These are phyloP conservation scores for Stichopus chloronotus DNA, from an alignment of 35 echinoderm and acorn worm species.

Conservation along the genomic window DNA sequence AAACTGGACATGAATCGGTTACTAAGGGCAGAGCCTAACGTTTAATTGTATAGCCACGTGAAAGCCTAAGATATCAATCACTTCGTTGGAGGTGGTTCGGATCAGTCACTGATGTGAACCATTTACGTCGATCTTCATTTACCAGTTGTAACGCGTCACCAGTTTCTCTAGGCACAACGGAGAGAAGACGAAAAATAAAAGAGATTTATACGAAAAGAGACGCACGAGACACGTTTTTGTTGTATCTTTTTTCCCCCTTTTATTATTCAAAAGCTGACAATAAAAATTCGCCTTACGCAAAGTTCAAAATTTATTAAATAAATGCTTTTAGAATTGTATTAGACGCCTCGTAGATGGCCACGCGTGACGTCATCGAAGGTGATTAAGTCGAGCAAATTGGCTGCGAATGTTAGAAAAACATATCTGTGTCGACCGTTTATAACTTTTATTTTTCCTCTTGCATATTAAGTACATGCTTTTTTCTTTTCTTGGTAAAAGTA, in stretches of 20 bases:
- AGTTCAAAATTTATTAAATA: slow-evolving; percentile 43
- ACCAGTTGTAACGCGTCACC: background rate
- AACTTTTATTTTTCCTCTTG: background rate
- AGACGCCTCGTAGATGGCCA: slow-evolving; percentile 6
- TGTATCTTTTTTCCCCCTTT: slow-evolving; percentile 1
- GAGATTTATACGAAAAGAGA: background rate
- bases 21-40: no score
- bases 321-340: slow-evolving; percentile 47
- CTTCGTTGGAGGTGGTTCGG: background rate
- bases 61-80: background rate
- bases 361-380: background rate
- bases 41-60: no score
- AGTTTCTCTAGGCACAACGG: background rate
- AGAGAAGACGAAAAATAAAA: background rate
- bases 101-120: slow-evolving; percentile 11
- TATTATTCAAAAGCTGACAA: background rate
- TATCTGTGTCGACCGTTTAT: slow-evolving; percentile 9
- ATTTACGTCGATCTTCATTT: slow-evolving; percentile 24
- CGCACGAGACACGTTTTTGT: background rate
- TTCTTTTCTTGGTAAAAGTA: no score
- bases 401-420: slow-evolving; percentile 25
- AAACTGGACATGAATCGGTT: no score
- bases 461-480: background rate
- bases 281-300: slow-evolving; percentile 6
- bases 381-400: slow-evolving; percentile 29